Base-by-base conservation (phyloP, 2,888 invertebrate genomes). In the Megastigmus dorsalis region DNA sequence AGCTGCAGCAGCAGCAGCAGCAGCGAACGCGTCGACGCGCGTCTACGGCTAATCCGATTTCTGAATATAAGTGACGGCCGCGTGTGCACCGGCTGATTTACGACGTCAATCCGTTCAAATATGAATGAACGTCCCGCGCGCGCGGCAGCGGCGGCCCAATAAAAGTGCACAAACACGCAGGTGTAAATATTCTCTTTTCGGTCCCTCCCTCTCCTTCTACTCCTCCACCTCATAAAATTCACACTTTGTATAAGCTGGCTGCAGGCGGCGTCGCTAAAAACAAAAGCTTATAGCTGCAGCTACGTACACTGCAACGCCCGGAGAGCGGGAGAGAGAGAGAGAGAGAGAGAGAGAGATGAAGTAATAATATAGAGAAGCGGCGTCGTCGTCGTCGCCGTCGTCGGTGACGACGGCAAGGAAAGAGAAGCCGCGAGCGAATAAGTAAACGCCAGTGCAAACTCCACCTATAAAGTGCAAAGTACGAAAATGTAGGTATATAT, bases 391-490 rank as follows among this genome's bases (percentile, higher is more conserved):
- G n/a, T n/a, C n/a, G n/a, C n/a, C n/a, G n/a, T n/a, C n/a, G n/a
- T n/a, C n/a, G n/a, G n/a, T n/a, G n/a, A n/a, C n/a, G n/a, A n/a
- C n/a, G n/a, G n/a, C n/a, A n/a, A n/a, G n/a, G n/a, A n/a, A 43
- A 45, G 41, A 3, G 26, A 33, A 38, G 36, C 33, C 33, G 69
- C 63, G 52, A 63, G 63, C 68, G 73, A 72, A 67, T 73, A 67
- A 67, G 67, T 67, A 73, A 72, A 72, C 59, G 72, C 52, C 57
- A 38, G 36, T 20, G 60, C 66, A 73, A 73, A 60, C 73, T 67
- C 52, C 38, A n/a, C 54, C 60, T 66, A 66, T 73, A 73, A 73
- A 67, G 60, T 67, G 73, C 18, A 67, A 67, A 73, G 67, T 73
- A 67, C 54, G 48, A 60, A 60, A 74, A 60, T 23, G 45, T 48